Evolutionary conservation across 2,888 invertebrate species (phyloP).

Genomic region (Drosophila conformis): DNA sequence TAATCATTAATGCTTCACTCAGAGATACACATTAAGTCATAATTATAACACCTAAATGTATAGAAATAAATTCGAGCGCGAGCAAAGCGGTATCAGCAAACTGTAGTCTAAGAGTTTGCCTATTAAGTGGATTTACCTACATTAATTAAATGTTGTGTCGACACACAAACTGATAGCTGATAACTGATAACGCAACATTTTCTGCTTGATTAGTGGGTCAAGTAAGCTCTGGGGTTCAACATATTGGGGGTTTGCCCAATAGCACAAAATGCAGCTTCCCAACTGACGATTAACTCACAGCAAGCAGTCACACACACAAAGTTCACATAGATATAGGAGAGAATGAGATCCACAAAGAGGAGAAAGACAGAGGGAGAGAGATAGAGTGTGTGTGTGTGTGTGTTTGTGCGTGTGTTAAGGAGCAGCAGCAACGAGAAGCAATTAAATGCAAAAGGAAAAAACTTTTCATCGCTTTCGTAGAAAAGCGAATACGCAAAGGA

Average conservation of each 20-base stretch:
- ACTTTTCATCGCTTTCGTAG: constrained; percentile 59
- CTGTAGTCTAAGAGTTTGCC: constrained; percentile 1
- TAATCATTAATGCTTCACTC: not conserved
- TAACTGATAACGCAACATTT: constrained; percentile 25
- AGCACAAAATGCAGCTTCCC: constrained; percentile 61
- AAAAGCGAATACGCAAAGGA: constrained; percentile 50
- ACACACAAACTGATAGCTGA: constrained; percentile 17
- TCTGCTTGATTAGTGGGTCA: constrained; percentile 38
- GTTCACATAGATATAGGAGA: constrained; percentile 5
- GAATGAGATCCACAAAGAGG: not conserved
- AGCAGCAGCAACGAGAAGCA: constrained; percentile 47
- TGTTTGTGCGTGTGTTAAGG: not conserved
- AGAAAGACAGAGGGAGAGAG: not conserved
- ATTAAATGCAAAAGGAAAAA: constrained; percentile 71
- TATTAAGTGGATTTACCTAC: constrained; percentile 17
- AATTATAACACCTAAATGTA: not conserved
- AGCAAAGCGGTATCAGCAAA: constrained; percentile 24
- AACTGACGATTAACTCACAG: constrained; percentile 67
- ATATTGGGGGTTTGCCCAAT: constrained; percentile 23
- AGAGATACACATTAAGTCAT: not conserved
- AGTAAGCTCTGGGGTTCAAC: constrained; percentile 35
- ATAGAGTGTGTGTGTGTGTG: not conserved
- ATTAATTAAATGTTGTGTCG: constrained; percentile 25
- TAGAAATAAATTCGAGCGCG: not conserved
- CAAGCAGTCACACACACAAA: constrained; percentile 29